Evolutionary conservation across 2,113 vertebrate species (phyloP), one percentile per base, ranked within the genome.

Genomic region (Fregata magnificens): DNA sequence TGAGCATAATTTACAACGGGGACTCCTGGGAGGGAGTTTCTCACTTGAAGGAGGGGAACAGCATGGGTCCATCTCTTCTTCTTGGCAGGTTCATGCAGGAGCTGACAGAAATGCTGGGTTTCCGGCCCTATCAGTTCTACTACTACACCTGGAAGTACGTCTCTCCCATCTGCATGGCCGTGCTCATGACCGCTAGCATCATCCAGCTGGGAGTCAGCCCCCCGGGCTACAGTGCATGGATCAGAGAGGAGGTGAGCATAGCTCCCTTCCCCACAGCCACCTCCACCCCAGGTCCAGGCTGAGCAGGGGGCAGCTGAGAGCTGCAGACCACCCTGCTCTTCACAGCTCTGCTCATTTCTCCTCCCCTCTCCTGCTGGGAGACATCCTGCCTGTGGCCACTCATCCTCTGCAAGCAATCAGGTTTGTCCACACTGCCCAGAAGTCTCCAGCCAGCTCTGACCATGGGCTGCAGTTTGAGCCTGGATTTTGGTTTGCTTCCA

Each of bases 121-220:
- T 99, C 98, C 98, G 98, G 56, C 99, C 99, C 6, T 99, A 99
- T 67, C 70, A 86, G 56, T 99, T 99, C 97, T 99, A 99, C 87
- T 99, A 98, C 98, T 99, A 99, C 97, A 98, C 99, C 98, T 99
- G 99, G 99, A 99, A 99, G 97, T 99, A 99, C 3, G 98, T 99
- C 80, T 99, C 99, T 8, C 99, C 99, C 3, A 97, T 99, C 58
- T 98, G 99, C 86, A 98, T 99, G 98, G 97, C 99, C 5, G 88
- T 99, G 80, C 99, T 99, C 44, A 99, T 99, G 89, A 80, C 82
- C 0, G 98, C 99, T 97, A 99, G 99, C 62, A 92, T 99, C 93
- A 98, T 99, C 32, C 99, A 99, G 96, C 99, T 99, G 98, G 99
- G 98, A 8, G 81, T 99, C 95, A 99, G 98, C 28, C 99, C 99